Base-by-base conservation (phyloP, 2,797 vertebrate species). In the Halcyon chelicuti region DNA sequence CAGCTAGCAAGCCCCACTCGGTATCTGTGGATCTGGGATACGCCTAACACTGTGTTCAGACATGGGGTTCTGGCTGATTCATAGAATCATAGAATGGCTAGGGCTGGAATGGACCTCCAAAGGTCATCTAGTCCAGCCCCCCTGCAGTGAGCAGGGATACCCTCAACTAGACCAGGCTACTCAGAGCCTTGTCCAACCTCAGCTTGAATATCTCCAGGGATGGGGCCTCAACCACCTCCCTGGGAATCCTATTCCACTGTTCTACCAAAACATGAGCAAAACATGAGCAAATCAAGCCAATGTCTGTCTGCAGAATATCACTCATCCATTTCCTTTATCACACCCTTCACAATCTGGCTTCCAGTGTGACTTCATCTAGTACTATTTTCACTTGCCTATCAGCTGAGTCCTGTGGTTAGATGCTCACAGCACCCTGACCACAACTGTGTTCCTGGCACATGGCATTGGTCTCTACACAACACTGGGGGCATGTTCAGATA, bases 1-100 rank as follows among this genome's bases (percentile, higher is more conserved):
- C 52, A 71, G n/a, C 35, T 21, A 39, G 3, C 10, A 35, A 79
- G 7, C 3, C 61, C 31, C 4, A 0, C 2, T 37, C 9, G 14
- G 3, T n/a, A 17, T 12, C 33, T 65, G 29, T 72, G 70, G 35
- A 18, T 47, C 26, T 46, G 26, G 33, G 20, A 37, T 52, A 28
- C 28, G 4, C 23, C 28, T 37, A 51, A 54, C 12, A 31, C 5
- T 8, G 2, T n/a, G 19, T 40, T 81, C 42, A 54, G 54, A 58
- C 10, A 26, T 1, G 18, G 4, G 5, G 8, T 39, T 15, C 55
- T 70, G 42, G 3, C 26, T 74, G 35, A 26, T 73, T 70, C 29
- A 39, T 39, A 39, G 37, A 39, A 39, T 39, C 37, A 39, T 39
- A 39, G 37, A 39, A 39, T 12, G 11, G 37, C 37, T 39, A 39